Evolutionary conservation across 30 jellyfish, hydroid and myxozoan species (phyloP), one percentile per base, ranked within the genome.

Genomic region (Aurelia sp.): DNA sequence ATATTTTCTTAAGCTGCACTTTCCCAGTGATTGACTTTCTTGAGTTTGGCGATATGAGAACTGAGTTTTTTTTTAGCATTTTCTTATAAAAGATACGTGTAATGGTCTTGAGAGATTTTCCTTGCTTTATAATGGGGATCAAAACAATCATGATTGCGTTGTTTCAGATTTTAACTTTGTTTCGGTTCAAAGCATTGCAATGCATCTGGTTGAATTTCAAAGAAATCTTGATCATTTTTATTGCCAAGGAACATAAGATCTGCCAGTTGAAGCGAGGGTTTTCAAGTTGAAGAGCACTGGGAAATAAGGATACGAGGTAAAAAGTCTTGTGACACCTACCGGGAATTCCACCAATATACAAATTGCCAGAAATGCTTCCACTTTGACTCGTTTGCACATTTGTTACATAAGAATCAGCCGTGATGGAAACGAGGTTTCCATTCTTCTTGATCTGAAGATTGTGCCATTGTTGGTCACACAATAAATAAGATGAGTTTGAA

Each of bases 391-490:
- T 84, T 27, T 61, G 79, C 41, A 60, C 48, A 19, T 10, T 59
- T 12, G 93, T 66, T 18, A 61, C 41, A 58, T 30, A 44, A 18
- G 73, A 51, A 73, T 93, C 98, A n/a, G 87, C 98, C 2, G 84
- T 70, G 22, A 93, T 88, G 35, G 95, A 68, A 51, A 93, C 30
- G 84, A 61, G 70, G 63, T 62, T 66, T 23, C 94, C 97, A 50
- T 33, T 44, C 27, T 80, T 79, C 17, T 22, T 65, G 63, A 93
- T 71, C 52, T 66, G 75, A 4, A 85, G 79, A 33, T 67, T 76
- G 82, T 93, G 98, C 98, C 98, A 93, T 57, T 89, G 93, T 53
- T 89, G 98, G 73, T 93, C 94, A 41, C 98, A 93, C 44, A 88
- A 30, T 69, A 89, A 51, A 64, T 76, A 86, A 6, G 96, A 82